phyloP scores from a whole-genome alignment of 2,113 vertebrate genomes.

The Aegotheles bennettii region DNA sequence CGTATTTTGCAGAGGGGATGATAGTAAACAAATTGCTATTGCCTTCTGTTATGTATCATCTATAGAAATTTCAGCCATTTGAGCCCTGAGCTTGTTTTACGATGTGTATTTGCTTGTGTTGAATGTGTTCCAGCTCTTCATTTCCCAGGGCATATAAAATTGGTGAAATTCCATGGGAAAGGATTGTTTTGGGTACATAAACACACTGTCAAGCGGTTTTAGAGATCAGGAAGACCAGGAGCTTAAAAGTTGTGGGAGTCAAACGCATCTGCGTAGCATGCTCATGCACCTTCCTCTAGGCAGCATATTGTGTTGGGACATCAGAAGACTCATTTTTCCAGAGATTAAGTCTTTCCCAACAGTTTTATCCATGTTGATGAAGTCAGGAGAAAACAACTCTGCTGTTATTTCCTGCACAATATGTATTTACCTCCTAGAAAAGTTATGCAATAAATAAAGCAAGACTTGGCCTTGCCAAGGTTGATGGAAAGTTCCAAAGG shows the following conservation, averaged over 20 bases:
- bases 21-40: neutral
- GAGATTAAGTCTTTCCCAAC: neutral
- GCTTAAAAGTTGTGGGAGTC: neutral
- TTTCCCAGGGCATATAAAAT: constrained; percentile 71
- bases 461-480: neutral
- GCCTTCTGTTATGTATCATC: constrained; percentile 3
- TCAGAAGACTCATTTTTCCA: neutral
- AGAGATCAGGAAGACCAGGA: constrained; percentile 26
- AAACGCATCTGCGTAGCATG: neutral
- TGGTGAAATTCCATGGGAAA: constrained; percentile 77
- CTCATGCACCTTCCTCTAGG: neutral
- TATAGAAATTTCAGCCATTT: constrained; percentile 25
- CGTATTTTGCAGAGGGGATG: neutral
- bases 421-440: neutral
- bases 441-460: constrained; percentile 13
- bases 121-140: constrained; percentile 67
- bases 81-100: constrained; percentile 50
- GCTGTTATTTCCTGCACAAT: constrained; percentile 7
- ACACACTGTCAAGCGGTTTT: constrained; percentile 43
- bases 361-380: neutral
- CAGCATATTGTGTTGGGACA: neutral
- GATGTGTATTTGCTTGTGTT: constrained; percentile 69
- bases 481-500: constrained; percentile 43
- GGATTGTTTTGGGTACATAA: constrained; percentile 56
- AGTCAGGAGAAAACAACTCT: neutral